Evolutionary conservation across 2,113 vertebrate species (phyloP).

Genomic region (Xenopus borealis): DNA sequence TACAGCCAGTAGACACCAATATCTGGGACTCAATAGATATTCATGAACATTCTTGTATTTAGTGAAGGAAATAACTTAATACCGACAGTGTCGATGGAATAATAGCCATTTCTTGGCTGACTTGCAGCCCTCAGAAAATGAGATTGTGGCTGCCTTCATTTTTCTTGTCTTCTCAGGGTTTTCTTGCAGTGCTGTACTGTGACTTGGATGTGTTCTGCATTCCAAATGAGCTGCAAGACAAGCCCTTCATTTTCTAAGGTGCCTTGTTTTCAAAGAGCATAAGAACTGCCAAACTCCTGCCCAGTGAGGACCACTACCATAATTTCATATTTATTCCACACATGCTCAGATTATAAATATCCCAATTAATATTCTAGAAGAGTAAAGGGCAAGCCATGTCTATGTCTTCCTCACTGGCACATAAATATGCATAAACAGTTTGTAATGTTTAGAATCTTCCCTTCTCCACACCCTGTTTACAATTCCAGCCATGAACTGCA

Average conservation of each 20-base stretch:
- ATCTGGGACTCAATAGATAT: conserved; percentile 99
- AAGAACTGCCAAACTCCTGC: conserved; percentile 28
- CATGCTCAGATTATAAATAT: conserved; percentile 47
- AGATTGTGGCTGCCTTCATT: conserved; percentile 93
- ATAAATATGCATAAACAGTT: conserved; percentile 60
- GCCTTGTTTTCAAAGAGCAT: conserved; percentile 30
- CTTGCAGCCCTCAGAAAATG: conserved; percentile 98
- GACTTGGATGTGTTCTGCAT: conserved; percentile 78
- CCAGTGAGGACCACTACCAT: conserved; percentile 42
- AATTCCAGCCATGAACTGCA: conserved; percentile 19
- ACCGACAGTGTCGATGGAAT: conserved; percentile 97
- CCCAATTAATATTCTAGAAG: conserved; percentile 47
- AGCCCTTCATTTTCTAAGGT: conserved; percentile 23
- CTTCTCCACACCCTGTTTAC: conserved; percentile 24
- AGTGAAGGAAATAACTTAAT: conserved; percentile 99
- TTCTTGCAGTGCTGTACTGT: conserved; percentile 70
- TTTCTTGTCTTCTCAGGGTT: conserved; percentile 92
- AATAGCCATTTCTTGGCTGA: conserved; percentile 98
- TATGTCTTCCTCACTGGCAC: conserved; percentile 1
- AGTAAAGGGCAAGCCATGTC: conserved; percentile 42
- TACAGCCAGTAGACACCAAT: conserved; percentile 77
- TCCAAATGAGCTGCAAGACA: conserved; percentile 77
- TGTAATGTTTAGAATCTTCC: conserved; percentile 37
- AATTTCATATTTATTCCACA: conserved; percentile 25
- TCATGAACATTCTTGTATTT: conserved; percentile 99